A percentile compares a stretch with the other conserved stretches of the same genome.
These are phyloP conservation scores for Ochropleura leucogaster DNA, from an alignment of 2,888 invertebrate genomes.

Conservation along the genomic window DNA sequence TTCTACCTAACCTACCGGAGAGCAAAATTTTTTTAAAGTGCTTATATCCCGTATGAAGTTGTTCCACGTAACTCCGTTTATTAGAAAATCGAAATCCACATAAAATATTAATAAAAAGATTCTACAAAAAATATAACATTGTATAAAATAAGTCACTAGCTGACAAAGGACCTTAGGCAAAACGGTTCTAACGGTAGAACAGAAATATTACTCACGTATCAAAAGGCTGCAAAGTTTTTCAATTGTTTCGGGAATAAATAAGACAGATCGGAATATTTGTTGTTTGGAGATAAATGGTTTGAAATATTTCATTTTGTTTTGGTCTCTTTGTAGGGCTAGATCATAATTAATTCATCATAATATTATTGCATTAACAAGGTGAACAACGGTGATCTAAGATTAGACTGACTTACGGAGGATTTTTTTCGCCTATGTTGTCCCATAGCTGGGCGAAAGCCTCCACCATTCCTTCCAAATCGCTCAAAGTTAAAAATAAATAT, in stretches of 20 bases:
- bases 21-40: background rate
- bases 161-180: background rate
- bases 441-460: too few species aligned
- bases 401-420: too few species aligned
- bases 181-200: slow-evolving; percentile 5
- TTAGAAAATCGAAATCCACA: background rate
- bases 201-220: slow-evolving; percentile 36
- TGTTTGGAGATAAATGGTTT: slow-evolving; percentile 1
- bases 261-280: slow-evolving; percentile 13
- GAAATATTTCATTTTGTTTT: background rate
- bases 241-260: slow-evolving; percentile 29
- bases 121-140: slow-evolving; percentile 1
- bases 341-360: background rate
- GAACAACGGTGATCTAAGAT: too few species aligned
- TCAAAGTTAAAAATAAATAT: background rate
- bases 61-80: background rate
- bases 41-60: background rate
- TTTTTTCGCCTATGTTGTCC: too few species aligned
- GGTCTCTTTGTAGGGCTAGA: background rate
- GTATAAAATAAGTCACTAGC: background rate
- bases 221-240: slow-evolving; percentile 22
- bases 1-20: background rate
- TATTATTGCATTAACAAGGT: too few species aligned
- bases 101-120: background rate
- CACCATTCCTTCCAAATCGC: too few species aligned